Evolutionary conservation across 2,113 vertebrate species (phyloP), one percentile per base, ranked within the genome.

Genomic region (Craseonycteris thonglongyai): DNA sequence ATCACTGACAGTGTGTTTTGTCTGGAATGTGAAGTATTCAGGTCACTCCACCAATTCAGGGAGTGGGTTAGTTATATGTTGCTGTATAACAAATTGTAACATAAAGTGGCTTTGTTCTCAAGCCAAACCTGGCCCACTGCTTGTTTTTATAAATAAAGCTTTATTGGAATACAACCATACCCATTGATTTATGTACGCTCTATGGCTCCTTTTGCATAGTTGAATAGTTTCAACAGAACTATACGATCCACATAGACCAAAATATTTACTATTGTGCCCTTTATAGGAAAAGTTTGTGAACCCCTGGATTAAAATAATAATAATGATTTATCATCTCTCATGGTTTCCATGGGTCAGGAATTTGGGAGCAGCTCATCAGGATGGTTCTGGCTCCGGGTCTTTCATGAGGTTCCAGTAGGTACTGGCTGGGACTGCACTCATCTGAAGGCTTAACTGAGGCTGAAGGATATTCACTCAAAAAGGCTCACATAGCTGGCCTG

Each of bases 131-230:
- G 58, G 38, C 35, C 51, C 21, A 15, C 21, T 24, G 10, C 56
- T 72, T 91, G 22, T 76, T 47, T 82, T 68, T 84, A 15, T 90
- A 89, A 89, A 80, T 81, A 79, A 92, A 90, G 51, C 86, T 80
- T 91, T 91, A 40, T 69, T 51, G 49, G 78, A 79, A 91, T 42
- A 93, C 4, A 16, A 18, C 11, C 24, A 54, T 0, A 42, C 15
- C 33, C 54, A 49, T 85, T 84, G 19, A n/a, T 58, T 96, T 61
- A 59, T 11, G 10, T 69, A 38, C 35, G 13, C 2, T 59, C 65
- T 58, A 26, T 5, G 30, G 30, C 47, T 72, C 45, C 42, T 45
- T 86, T 71, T 71, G 51, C 59, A 87, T 66, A 63, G 42, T 59
- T 72, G 19, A 58, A 86, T 42, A 42, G 33, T 42, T 69, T 38